phyloP scores from a whole-genome alignment of 2,113 vertebrate genomes.

The Patagioenas fasciata region DNA sequence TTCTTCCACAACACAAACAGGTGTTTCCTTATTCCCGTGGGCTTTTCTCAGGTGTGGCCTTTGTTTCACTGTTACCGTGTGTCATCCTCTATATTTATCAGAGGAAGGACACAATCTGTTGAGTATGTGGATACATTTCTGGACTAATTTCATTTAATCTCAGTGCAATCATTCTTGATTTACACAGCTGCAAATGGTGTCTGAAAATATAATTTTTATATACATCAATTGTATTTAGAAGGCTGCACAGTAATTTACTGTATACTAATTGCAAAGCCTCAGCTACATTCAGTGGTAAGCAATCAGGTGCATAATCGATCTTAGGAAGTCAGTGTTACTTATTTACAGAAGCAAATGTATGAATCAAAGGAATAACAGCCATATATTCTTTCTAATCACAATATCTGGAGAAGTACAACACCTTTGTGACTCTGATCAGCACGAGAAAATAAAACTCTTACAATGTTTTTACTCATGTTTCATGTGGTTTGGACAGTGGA shows the following conservation, averaged over 20 bases:
- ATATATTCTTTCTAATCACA: neutral
- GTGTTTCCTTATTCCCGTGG: conserved; percentile 23
- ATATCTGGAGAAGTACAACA: neutral
- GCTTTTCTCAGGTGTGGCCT: conserved; percentile 36
- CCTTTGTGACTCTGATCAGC: neutral
- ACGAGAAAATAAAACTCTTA: neutral
- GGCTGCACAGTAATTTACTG: neutral
- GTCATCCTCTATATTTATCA: neutral
- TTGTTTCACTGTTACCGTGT: neutral
- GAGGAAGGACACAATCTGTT: neutral
- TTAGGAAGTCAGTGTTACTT: conserved; percentile 29
- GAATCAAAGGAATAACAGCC: conserved; percentile 18
- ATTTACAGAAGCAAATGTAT: conserved; percentile 45
- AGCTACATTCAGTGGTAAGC: neutral
- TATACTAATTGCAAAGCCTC: neutral
- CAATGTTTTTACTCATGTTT: neutral
- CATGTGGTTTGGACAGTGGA: neutral
- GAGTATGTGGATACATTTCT: neutral
- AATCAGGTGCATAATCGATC: conserved; percentile 35
- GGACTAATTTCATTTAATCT: neutral
- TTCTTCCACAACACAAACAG: conserved; percentile 14
- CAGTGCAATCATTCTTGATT: neutral
- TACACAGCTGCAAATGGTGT: neutral
- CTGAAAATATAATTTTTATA: neutral
- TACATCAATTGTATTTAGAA: neutral